phyloP scores from a whole-genome alignment of 2,113 vertebrate species.

The Atlantisia rogersi region DNA sequence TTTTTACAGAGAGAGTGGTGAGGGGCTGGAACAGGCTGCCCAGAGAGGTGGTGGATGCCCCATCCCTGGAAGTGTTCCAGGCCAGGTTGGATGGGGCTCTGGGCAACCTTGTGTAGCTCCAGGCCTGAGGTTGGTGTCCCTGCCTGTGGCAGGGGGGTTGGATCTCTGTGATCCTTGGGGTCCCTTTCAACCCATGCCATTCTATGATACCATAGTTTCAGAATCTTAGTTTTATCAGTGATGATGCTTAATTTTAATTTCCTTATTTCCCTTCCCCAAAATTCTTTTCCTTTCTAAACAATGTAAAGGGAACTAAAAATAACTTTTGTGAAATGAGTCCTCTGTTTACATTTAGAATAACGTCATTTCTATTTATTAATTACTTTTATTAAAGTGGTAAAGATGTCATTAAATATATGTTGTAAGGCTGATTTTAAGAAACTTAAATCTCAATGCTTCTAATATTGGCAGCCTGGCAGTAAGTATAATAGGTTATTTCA shows the following conservation, averaged over 20 bases:
- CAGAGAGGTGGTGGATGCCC: no score
- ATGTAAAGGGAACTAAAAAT: not conserved
- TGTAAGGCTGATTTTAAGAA: constrained; percentile 23
- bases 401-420: not conserved
- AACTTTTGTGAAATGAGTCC: not conserved
- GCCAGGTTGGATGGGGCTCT: no score
- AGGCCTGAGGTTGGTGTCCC: no score
- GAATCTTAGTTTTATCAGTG: not conserved
- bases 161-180: no score
- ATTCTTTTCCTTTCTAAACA: not conserved
- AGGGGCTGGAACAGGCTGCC: no score
- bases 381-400: not conserved
- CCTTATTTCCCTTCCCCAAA: not conserved
- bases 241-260: not conserved
- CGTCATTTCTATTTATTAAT: not conserved
- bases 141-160: no score
- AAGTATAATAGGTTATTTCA: constrained; percentile 78
- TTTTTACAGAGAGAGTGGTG: no score
- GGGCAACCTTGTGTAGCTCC: no score
- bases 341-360: not conserved
- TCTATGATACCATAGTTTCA: not conserved
- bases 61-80: no score
- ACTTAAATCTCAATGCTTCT: constrained; percentile 3
- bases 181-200: no score
- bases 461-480: constrained; percentile 50